Conservation (phyloP, 2,113 vertebrate genomes). For the Hassar affinis region DNA sequence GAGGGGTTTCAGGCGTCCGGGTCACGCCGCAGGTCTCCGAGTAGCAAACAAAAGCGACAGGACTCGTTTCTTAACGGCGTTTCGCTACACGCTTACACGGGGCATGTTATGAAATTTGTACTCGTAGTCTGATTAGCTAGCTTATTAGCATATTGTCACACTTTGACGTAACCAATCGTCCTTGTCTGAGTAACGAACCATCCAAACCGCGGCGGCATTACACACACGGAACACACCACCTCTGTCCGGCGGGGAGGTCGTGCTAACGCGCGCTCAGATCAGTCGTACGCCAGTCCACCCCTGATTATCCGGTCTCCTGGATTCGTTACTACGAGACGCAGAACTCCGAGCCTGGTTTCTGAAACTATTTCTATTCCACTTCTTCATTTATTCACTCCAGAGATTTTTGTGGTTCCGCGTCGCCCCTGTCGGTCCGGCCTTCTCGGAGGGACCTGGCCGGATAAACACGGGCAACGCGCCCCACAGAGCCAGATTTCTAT, state of each 20-base stretch:
- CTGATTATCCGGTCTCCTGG: background rate
- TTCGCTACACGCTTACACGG: background rate
- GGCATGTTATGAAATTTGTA: background rate
- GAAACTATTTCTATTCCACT: slow-evolving; percentile 62
- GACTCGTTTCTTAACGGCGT: background rate
- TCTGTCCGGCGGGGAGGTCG: too few relatives aligned
- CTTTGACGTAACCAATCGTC: background rate
- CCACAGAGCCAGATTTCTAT: slow-evolving; percentile 52
- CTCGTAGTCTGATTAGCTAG: background rate
- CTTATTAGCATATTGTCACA: background rate
- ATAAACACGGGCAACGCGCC: slow-evolving; percentile 65
- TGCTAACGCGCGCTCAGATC: too few relatives aligned
- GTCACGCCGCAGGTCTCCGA: background rate
- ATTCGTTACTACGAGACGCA: background rate
- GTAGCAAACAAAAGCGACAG: background rate
- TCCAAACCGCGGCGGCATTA: too few relatives aligned
- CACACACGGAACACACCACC: too few relatives aligned
- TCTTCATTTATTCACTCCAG: slow-evolving; percentile 61
- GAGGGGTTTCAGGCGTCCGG: background rate
- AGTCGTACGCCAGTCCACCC: background rate
- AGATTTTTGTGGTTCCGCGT: slow-evolving; percentile 56
- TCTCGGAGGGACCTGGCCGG: slow-evolving; percentile 72
- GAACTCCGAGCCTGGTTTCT: slow-evolving; percentile 65
- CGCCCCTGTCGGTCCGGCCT: slow-evolving; percentile 66
- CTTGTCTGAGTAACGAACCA: background rate